A percentile compares a stretch with the other conserved stretches of the same genome.
Evolutionary conservation across 2,797 vertebrate genomes (phyloP).

Genomic region (Staurois parvus): DNA sequence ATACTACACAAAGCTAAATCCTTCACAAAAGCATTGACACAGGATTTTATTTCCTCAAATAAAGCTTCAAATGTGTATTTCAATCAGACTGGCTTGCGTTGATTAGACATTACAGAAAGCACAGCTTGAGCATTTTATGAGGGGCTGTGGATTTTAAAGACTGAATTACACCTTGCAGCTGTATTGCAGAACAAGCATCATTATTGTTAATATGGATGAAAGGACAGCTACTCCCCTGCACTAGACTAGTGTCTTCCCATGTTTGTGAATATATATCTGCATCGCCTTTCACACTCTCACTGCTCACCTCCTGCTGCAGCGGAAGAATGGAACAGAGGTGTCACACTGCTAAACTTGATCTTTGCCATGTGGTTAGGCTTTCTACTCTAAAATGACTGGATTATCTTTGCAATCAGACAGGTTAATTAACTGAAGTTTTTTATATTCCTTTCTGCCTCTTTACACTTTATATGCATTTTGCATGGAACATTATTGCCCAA

Average conservation of each 20-base stretch:
- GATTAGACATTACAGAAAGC: constrained; percentile 40
- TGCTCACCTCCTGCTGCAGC: constrained; percentile 68
- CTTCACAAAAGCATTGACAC: neutral
- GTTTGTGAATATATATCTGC: constrained; percentile 66
- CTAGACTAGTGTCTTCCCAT: constrained; percentile 61
- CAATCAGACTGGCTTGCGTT: constrained; percentile 40
- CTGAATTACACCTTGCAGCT: constrained; percentile 41
- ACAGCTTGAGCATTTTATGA: constrained; percentile 49
- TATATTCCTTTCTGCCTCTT: constrained; percentile 55
- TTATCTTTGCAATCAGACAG: constrained; percentile 61
- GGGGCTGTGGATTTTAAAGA: constrained; percentile 36
- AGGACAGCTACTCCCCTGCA: constrained; percentile 64
- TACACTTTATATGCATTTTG: constrained; percentile 45
- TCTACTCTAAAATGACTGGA: constrained; percentile 62
- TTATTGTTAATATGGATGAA: constrained; percentile 61
- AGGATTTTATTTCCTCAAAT: constrained; percentile 38
- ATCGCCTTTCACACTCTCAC: constrained; percentile 64
- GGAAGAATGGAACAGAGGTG: constrained; percentile 68
- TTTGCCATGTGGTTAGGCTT: constrained; percentile 63
- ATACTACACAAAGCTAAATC: neutral
- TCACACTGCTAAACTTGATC: constrained; percentile 67
- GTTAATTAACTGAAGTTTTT: constrained; percentile 67
- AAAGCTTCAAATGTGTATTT: constrained; percentile 55
- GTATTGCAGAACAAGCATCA: constrained; percentile 64
- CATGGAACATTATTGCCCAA: constrained; percentile 57